These are phyloP conservation scores for Tipula vernalis DNA, from an alignment of 2,888 invertebrate genomes.

Conservation along the genomic window DNA sequence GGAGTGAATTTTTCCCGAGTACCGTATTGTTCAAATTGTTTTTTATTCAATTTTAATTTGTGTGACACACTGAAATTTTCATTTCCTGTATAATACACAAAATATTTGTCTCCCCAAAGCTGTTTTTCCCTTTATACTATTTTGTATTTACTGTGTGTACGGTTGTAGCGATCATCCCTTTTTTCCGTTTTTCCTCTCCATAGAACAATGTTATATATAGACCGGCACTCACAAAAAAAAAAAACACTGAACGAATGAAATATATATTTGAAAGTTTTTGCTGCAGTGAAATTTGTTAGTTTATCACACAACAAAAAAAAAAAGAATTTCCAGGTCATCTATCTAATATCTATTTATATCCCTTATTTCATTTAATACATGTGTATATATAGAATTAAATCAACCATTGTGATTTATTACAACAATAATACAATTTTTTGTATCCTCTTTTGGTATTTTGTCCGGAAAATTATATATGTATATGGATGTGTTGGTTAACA, in stretches of 20 bases:
- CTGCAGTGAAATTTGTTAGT: neutral
- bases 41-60: conserved; percentile 4
- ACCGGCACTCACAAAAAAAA: neutral
- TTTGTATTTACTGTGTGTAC: neutral
- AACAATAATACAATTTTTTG: neutral
- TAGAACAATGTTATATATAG: neutral
- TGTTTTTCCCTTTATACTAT: neutral
- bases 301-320: neutral
- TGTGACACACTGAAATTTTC: neutral
- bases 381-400: neutral
- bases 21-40: neutral
- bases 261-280: neutral
- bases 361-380: neutral
- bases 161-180: neutral
- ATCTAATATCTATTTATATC: neutral
- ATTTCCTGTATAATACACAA: neutral
- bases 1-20: neutral
- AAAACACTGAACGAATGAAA: neutral
- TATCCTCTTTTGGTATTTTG: neutral
- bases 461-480: neutral
- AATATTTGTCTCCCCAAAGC: neutral
- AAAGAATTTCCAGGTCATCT: neutral
- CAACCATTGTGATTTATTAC: neutral
- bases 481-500: neutral
- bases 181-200: neutral